Evolutionary conservation across 2,888 invertebrate genomes (phyloP).

Genomic region (Nephrotoma guestfalica): DNA sequence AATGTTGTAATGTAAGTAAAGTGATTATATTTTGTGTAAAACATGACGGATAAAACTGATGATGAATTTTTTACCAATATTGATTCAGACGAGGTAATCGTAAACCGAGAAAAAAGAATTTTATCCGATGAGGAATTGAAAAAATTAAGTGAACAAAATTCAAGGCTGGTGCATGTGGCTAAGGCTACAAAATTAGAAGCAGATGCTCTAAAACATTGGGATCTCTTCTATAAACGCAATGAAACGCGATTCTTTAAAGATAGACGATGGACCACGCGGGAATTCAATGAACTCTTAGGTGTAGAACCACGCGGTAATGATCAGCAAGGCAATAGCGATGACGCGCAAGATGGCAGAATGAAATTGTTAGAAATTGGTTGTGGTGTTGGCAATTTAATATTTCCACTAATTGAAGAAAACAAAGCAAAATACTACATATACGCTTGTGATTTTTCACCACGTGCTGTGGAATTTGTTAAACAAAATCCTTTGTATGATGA

Average conservation of each 20-base stretch:
- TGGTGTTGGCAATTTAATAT: conserved; percentile 94
- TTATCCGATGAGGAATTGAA: conserved; percentile 41
- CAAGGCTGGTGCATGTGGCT: conserved; percentile 49
- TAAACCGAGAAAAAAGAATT: background rate
- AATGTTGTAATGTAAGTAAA: background rate
- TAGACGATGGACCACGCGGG: conserved; percentile 91
- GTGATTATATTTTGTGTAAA: background rate
- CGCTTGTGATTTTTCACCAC: conserved; percentile 86
- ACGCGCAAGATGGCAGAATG: conserved; percentile 28
- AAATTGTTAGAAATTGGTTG: conserved; percentile 75
- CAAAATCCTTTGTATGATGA: conserved; percentile 48
- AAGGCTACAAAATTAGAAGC: conserved; percentile 64
- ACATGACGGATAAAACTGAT: background rate
- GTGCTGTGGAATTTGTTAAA: conserved; percentile 78
- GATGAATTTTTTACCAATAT: background rate
- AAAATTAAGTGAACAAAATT: conserved; percentile 53
- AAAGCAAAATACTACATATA: conserved; percentile 51
- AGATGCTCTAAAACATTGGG: conserved; percentile 85
- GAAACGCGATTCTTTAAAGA: conserved; percentile 89
- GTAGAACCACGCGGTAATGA: conserved; percentile 19
- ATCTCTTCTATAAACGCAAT: conserved; percentile 91
- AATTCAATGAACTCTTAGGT: conserved; percentile 68
- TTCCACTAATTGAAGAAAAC: conserved; percentile 73
- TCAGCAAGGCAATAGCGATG: conserved; percentile 22
- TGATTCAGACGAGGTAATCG: background rate